Evolutionary conservation across 2,113 vertebrate genomes (phyloP).

Genomic region (Vulpes lagopus): DNA sequence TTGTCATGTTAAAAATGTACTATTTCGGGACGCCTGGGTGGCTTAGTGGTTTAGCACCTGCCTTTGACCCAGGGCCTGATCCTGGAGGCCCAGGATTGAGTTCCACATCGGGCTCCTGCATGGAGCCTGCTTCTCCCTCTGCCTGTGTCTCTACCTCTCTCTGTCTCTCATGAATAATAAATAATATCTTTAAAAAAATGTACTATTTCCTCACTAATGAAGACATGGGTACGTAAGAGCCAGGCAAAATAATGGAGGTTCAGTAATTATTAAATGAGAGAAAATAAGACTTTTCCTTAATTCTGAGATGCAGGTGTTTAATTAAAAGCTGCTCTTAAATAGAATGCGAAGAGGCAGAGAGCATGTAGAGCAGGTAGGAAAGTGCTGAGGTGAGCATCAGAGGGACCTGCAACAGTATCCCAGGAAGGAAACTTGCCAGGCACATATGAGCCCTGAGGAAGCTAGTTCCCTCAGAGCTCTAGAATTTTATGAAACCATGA

Average conservation of each 20-base stretch:
- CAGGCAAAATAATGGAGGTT: neutral
- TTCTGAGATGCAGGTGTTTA: neutral
- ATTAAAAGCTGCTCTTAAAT: neutral
- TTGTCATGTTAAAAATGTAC: neutral
- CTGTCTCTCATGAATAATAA: no score
- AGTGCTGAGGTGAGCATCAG: neutral
- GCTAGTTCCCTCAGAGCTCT: neutral
- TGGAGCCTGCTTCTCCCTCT: no score
- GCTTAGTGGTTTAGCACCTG: no score
- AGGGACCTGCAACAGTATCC: neutral
- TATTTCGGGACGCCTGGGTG: neutral
- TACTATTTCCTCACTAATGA: neutral
- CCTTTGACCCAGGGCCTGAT: no score
- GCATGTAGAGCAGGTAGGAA: fast-evolving
- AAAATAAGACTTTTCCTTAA: neutral
- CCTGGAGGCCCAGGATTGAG: no score
- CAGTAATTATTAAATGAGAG: neutral
- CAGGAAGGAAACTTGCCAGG: neutral
- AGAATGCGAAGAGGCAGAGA: no score
- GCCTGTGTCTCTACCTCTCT: no score
- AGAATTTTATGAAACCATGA: neutral
- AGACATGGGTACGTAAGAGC: fast-evolving
- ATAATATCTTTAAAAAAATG: no score
- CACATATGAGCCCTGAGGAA: neutral
- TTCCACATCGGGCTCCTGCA: no score